Conservation (phyloP, 2,113 vertebrate species). For the Ursus arctos region DNA sequence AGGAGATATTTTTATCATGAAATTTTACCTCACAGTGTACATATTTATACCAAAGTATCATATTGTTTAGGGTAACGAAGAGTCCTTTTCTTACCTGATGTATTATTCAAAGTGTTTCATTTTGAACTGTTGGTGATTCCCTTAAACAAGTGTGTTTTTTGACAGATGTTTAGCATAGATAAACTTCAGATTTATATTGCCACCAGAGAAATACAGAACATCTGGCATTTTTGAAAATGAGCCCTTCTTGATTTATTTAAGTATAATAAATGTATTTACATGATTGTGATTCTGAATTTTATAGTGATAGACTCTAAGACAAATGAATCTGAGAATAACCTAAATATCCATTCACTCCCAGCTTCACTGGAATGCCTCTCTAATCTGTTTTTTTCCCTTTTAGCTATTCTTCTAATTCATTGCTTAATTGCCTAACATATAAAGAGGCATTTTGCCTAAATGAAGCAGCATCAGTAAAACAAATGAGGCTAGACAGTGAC, state of each 20-base stretch:
- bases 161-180: conserved; percentile 70
- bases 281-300: conserved; percentile 48
- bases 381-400: conserved; percentile 66
- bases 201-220: conserved; percentile 64
- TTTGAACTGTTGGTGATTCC: conserved; percentile 49
- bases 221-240: conserved; percentile 73
- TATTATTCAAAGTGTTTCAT: conserved; percentile 19
- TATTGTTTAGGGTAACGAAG: neutral
- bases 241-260: conserved; percentile 76
- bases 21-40: neutral
- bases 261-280: conserved; percentile 70
- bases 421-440: conserved; percentile 75
- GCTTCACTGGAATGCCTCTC: conserved; percentile 57
- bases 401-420: conserved; percentile 73
- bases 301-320: conserved; percentile 47
- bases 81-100: neutral
- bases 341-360: conserved; percentile 66
- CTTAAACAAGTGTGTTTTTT: conserved; percentile 58
- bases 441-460: conserved; percentile 76
- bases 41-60: neutral
- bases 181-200: conserved; percentile 68
- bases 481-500: conserved; percentile 74
- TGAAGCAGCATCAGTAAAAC: conserved; percentile 71
- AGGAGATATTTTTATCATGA: neutral
- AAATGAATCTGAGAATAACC: conserved; percentile 67